Base-by-base conservation (phyloP, 2,113 vertebrate genomes). In the Chionis minor region DNA sequence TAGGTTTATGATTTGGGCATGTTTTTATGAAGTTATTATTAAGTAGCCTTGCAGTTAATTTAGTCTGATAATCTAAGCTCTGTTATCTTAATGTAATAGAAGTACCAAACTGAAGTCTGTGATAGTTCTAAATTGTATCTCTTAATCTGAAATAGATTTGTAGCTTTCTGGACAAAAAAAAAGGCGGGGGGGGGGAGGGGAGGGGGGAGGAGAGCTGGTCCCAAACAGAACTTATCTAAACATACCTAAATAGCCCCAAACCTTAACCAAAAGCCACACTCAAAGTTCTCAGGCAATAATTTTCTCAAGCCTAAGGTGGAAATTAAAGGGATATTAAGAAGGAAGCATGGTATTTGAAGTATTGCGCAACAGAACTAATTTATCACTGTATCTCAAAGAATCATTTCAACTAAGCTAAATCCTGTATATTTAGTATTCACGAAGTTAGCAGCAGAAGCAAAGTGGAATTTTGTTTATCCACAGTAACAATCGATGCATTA, bases 401-500 rank as follows among this genome's bases (percentile, higher is more conserved):
- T 65, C 19, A 44, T 72, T 81, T 81, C 52, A 84, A 23, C 44
- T 52, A 65, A 92, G 55, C 14, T 63, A 84, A 88, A 63, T 45
- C 12, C 28, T 74, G 33, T 10, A 44, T 69, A 32, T 63, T 91
- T 91, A 45, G 10, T 71, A 92, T 86, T 92, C 80, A 89, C n/a
- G 22, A 81, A 88, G 22, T 45, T 86, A n/a, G 72, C 56, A 74
- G 38, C 32, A 86, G 55, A 88, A 92, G 35, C 28, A 40, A 71
- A 67, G 19, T 58, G 90, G 81, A 79, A 95, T 92, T 96, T 93
- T 91, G 38, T 94, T 88, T 89, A 86, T 67, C 33, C 17, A 51
- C n/a, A 70, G 52, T 51, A 91, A 94, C 55, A 92, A 91, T 0
- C 44, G 67, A 72, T 78, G 58, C 28, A 79, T 94, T 92, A 75